Base-by-base conservation (phyloP, 1,140 invertebrate species). In the Chelonus insularis region DNA sequence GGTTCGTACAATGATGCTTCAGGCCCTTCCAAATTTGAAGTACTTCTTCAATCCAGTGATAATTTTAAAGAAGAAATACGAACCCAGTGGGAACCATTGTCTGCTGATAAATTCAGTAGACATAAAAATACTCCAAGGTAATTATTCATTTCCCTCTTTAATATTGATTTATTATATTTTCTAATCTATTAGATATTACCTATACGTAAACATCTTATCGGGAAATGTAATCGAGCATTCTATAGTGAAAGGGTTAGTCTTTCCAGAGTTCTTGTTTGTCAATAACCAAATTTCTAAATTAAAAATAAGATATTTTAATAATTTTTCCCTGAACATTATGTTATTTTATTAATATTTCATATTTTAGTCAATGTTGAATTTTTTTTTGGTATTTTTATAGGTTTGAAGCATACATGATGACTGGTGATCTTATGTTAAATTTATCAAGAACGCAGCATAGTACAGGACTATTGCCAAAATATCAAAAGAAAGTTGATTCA, bases 321-420 rank as follows among this genome's bases (percentile, higher is more conserved):
- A n/a, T n/a, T n/a, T n/a, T n/a, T n/a, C n/a, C n/a, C n/a, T n/a
- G n/a, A n/a, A n/a, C n/a, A n/a, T n/a, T n/a, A n/a, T n/a, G n/a
- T n/a, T n/a, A n/a, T n/a, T n/a, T n/a, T n/a, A n/a, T n/a, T n/a
- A n/a, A n/a, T n/a, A n/a, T n/a, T n/a, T n/a, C n/a, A n/a, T n/a
- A n/a, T n/a, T n/a, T n/a, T n/a, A n/a, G n/a, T n/a, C n/a, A n/a
- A n/a, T n/a, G n/a, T n/a, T n/a, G n/a, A n/a, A n/a, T n/a, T n/a
- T n/a, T n/a, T n/a, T n/a, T n/a, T n/a, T n/a, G n/a, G n/a, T n/a
- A n/a, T 29, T 29, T 21, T 54, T 60, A 25, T 45, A 84, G 87
- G 69, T 96, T 92, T 80, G 95, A 97, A 80, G 92, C 94, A 16
- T 97, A 94, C 82, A 93, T 96, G 87, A 97, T 97, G 95, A 97